phyloP scores from a whole-genome alignment of 2,797 vertebrate species.

The Pseudomugil gertrudae region DNA sequence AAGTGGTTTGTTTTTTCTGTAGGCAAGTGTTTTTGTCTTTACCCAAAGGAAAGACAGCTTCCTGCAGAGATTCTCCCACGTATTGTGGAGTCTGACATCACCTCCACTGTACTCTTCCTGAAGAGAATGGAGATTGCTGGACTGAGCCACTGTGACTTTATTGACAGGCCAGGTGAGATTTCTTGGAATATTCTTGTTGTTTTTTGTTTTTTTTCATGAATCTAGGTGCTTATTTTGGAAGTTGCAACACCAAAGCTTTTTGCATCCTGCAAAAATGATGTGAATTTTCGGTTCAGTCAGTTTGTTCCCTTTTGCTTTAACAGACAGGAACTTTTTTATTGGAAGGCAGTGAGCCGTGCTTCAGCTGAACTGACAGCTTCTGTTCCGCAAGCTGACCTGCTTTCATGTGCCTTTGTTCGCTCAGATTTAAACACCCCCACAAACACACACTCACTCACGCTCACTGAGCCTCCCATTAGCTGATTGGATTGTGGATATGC shows the following conservation, averaged over 20 bases:
- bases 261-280: constrained; percentile 1
- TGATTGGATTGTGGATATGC: constrained; percentile 43
- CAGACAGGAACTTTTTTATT: constrained; percentile 61
- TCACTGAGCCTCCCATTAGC: constrained; percentile 55
- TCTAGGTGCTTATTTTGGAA: not conserved
- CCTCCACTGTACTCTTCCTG: constrained; percentile 87
- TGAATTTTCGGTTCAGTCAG: constrained; percentile 39
- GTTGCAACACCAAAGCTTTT: constrained; percentile 1
- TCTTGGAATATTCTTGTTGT: too few relatives aligned
- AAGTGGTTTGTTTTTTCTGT: not conserved
- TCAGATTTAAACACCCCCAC: constrained; percentile 47
- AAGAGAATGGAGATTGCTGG: constrained; percentile 91
- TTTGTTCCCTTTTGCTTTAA: constrained; percentile 40
- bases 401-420: constrained; percentile 60
- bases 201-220: too few relatives aligned
- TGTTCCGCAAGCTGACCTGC: constrained; percentile 67
- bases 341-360: constrained; percentile 72
- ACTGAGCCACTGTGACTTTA: constrained; percentile 87
- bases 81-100: constrained; percentile 87
- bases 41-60: constrained; percentile 87
- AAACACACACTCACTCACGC: constrained; percentile 28
- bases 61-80: constrained; percentile 76
- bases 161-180: constrained; percentile 86
- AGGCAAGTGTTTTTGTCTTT: constrained; percentile 91
- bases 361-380: constrained; percentile 79